phyloP scores from a whole-genome alignment of 2,113 vertebrate genomes.

The Nothocercus nigrocapillus region DNA sequence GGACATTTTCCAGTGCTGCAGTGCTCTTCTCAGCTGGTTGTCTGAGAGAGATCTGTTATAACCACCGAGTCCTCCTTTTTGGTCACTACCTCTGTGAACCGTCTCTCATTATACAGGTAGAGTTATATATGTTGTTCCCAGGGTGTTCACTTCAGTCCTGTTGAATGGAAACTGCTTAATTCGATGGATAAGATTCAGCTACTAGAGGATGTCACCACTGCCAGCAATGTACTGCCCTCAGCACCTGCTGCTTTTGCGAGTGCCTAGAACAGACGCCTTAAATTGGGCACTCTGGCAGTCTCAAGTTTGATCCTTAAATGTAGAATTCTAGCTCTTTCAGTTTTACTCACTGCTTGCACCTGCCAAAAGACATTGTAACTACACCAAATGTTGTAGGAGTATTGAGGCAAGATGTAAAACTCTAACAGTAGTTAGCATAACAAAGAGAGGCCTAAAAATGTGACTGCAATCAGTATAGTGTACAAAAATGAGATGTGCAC shows the following conservation, averaged over 20 bases:
- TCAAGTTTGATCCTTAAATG: not conserved
- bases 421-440: not conserved
- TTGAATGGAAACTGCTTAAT: not conserved
- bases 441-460: not conserved
- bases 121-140: not conserved
- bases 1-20: not conserved
- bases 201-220: not conserved
- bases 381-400: not conserved
- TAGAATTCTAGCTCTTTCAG: not conserved
- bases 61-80: not conserved
- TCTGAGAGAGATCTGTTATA: not conserved
- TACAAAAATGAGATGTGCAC: not conserved
- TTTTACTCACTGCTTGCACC: not conserved
- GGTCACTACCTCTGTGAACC: not conserved
- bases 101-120: not conserved
- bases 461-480: not conserved
- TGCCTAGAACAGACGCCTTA: not conserved
- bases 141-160: not conserved
- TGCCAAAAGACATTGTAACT: not conserved
- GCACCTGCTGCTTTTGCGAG: not conserved
- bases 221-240: too few species aligned
- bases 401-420: not conserved
- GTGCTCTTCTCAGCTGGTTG: not conserved
- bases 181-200: not conserved
- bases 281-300: not conserved